Percentiles rank a stretch among this genome's conserved stretches.
These are phyloP conservation scores for Hydrozoanthus gracilis DNA, from an alignment of 92 coral and sea anemone genomes.

Conservation along the genomic window DNA sequence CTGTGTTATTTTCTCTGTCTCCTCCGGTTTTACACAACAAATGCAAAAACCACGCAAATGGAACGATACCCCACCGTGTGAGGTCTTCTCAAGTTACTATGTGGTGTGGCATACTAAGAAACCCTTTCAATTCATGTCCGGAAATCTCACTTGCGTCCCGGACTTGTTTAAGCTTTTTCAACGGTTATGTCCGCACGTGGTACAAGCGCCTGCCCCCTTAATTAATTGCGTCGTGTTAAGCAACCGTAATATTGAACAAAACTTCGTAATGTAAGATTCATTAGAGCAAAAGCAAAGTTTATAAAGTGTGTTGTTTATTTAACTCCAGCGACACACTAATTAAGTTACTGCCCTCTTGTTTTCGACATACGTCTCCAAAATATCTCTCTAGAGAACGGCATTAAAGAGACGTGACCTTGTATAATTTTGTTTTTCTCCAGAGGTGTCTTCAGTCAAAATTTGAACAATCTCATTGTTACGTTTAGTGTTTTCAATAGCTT, in stretches of 20 bases:
- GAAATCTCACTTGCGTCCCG: conserved; percentile 27
- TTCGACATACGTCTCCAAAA: background rate
- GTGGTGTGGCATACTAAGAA: background rate
- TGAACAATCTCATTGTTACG: background rate
- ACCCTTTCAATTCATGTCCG: conserved; percentile 42
- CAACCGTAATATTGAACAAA: background rate
- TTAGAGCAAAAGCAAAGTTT: background rate
- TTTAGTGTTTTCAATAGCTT: background rate
- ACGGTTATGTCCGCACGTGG: background rate
- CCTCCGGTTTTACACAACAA: no score
- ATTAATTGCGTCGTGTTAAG: background rate
- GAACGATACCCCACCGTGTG: conserved; percentile 6
- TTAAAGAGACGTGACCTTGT: background rate
- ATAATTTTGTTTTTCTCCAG: background rate
- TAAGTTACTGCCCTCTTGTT: conserved; percentile 3
- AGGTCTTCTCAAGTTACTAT: conserved; percentile 17
- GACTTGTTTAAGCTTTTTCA: background rate
- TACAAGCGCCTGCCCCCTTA: background rate
- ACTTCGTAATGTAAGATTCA: background rate
- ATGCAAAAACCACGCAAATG: no score
- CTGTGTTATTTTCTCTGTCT: no score
- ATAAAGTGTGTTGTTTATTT: conserved; percentile 31
- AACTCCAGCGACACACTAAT: background rate
- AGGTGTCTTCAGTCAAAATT: background rate
- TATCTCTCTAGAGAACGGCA: background rate